phyloP scores from a whole-genome alignment of 92 coral and sea anemone genomes.

The Pocillopora grandis region DNA sequence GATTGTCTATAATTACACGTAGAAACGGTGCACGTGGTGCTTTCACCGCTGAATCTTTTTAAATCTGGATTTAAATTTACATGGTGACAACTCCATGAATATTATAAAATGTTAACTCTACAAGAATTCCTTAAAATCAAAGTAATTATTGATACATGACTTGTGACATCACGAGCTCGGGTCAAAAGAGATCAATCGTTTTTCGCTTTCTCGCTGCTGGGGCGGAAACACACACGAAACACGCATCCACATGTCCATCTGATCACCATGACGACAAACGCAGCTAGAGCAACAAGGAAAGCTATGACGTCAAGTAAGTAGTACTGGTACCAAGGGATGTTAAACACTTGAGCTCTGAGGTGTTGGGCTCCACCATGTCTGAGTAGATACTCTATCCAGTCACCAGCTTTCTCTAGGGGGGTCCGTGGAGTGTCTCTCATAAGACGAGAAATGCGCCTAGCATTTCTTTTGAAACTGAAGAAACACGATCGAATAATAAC shows the following conservation, averaged over 20 bases:
- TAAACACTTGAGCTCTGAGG: slow-evolving; percentile 55
- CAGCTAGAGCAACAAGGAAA: slow-evolving; percentile 27
- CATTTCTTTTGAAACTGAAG: slow-evolving; percentile 37
- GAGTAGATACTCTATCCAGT: slow-evolving; percentile 62
- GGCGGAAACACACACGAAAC: background rate
- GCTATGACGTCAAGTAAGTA: slow-evolving; percentile 55
- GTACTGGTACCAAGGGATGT: slow-evolving; percentile 63
- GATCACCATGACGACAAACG: slow-evolving; percentile 26
- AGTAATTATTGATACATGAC: no score
- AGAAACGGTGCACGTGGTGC: no score
- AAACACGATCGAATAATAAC: background rate
- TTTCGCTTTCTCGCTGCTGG: background rate
- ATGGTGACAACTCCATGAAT: no score
- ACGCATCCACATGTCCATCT: background rate
- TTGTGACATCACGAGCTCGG: no score
- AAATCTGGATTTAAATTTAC: no score
- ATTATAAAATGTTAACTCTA: no score
- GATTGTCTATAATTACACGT: no score
- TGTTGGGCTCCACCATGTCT: slow-evolving; percentile 65
- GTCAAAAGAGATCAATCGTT: background rate
- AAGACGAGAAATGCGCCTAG: slow-evolving; percentile 45
- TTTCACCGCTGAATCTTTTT: no score
- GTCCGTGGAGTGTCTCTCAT: slow-evolving; percentile 47
- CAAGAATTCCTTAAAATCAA: no score
- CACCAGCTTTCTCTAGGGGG: slow-evolving; percentile 54